Base-by-base conservation (phyloP, 2,113 vertebrate genomes). In the Empidonax traillii region DNA sequence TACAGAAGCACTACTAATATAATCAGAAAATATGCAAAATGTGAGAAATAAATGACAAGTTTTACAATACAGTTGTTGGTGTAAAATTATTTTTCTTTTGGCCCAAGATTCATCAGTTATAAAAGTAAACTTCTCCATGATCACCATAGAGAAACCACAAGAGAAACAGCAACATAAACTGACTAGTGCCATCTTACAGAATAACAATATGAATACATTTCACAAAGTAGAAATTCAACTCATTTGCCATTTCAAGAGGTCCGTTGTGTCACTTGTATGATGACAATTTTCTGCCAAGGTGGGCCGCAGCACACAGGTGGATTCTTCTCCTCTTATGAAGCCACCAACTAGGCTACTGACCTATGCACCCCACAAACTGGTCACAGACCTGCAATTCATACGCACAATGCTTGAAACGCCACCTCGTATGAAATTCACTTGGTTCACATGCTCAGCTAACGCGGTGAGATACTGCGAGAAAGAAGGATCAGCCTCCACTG, bases 341-440 rank as follows among this genome's bases (percentile, higher is more conserved):
- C 18, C 20, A 27, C 8, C 20, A 13, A 24, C 19, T 14, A 77
- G 33, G 43, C n/a, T 51, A 18, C 55, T 17, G 44, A 46, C 63
- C 74, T 37, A 33, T 1, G 9, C 67, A 61, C 65, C 65, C 86
- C 87, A 24, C 35, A 35, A 10, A 71, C 43, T 6, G 22, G 73
- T 75, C 78, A 80, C 76, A 92, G 86, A 85, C 52, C 56, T 84
- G 66, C 74, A 51, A 15, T 47, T 91, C 53, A 92, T 96, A 98
- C 98, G 96, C 94, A 98, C 98, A 62, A 98, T 97, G 97, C 95
- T 98, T 8, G 95, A 93, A 75, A 96, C 89, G 24, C 91, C 71
- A 3, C 97, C 98, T 71, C 98, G 97, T 89, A 98, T 98, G 35
- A 98, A 81, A 62, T 98, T 98, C 96, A 98, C 98, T 95, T 98